A percentile compares a stretch with the other conserved stretches of the same genome.
These are phyloP conservation scores for Ochlodes sylvanus DNA, from an alignment of 2,888 invertebrate genomes.

Conservation along the genomic window DNA sequence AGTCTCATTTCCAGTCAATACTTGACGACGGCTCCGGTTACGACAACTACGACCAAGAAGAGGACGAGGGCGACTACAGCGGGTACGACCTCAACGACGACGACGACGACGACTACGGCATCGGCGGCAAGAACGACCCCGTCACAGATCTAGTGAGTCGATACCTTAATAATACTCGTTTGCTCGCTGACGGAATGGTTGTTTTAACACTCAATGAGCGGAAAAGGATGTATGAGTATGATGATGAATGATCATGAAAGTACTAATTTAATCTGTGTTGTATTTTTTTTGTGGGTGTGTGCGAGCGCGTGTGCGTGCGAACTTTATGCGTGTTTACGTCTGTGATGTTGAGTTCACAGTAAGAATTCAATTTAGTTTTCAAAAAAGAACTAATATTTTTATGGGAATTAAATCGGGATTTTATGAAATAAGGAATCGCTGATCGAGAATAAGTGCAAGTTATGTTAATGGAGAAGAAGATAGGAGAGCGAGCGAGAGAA, in stretches of 20 bases:
- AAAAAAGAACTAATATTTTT: too few relatives aligned
- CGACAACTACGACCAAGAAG: slow-evolving; percentile 76
- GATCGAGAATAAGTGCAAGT: neutral
- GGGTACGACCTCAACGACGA: slow-evolving; percentile 66
- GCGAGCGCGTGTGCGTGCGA: neutral
- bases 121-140: slow-evolving; percentile 53
- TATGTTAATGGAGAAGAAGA: neutral
- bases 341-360: too few relatives aligned
- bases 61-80: slow-evolving; percentile 69
- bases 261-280: too few relatives aligned
- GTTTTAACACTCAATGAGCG: too few relatives aligned
- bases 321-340: neutral
- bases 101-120: slow-evolving; percentile 61
- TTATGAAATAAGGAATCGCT: too few relatives aligned
- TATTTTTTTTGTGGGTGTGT: too few relatives aligned
- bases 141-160: slow-evolving; percentile 63
- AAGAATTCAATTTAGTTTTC: too few relatives aligned
- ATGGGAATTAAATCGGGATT: too few relatives aligned
- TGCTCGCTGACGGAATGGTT: neutral
- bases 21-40: slow-evolving; percentile 73
- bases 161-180: slow-evolving; percentile 3
- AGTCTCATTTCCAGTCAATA: slow-evolving; percentile 49
- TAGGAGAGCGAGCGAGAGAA: neutral
- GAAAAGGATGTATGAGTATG: too few relatives aligned
- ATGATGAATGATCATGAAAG: too few relatives aligned